Evolutionary conservation across 2,113 vertebrate species (phyloP), one percentile per base, ranked within the genome.

Genomic region (Trogon melanurus): DNA sequence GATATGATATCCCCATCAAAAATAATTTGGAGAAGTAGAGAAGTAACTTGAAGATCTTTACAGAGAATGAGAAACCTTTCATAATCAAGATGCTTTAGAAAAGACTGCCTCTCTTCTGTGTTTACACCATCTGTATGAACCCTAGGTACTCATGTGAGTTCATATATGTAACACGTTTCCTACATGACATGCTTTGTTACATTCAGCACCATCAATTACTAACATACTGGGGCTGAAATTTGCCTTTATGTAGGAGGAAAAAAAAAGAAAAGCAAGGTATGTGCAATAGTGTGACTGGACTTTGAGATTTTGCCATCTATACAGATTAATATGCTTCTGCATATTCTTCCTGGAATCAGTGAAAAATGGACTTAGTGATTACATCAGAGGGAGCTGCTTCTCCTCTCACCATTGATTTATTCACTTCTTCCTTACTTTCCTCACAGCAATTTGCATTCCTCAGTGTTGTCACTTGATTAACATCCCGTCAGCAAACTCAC

Each of bases 361-460:
- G 88, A 93, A 74, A 89, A 90, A 94, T 38, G 34, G 29, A 48
- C 34, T 13, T 13, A 20, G 32, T 79, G 88, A 87, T 94, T 84
- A 21, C n/a, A 83, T 94, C 64, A 78, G 79, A 87, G 29, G 14
- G 44, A 91, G 12, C 41, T 79, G 53, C 53, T 94, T 45, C 36
- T 91, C 25, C 71, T 67, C 69, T 81, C 57, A 54, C 44, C 1
- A 0, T 11, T 74, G 85, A 51, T 91, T 95, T 88, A 92, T 91
- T 91, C 72, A 71, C 38, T 71, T 6, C 34, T 61, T 22, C 65
- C 66, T 93, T n/a, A 34, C 30, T 86, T 61, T n/a, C 21, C 17
- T 41, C 61, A 71, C 76, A 48, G 32, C 44, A 56, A 88, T 94
- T 86, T 93, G 72, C 89, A 88, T 79, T 69, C 78, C 41, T 95